These are phyloP conservation scores for Peromyscus nudipes DNA, from an alignment of 2,797 vertebrate species.

Conservation along the genomic window DNA sequence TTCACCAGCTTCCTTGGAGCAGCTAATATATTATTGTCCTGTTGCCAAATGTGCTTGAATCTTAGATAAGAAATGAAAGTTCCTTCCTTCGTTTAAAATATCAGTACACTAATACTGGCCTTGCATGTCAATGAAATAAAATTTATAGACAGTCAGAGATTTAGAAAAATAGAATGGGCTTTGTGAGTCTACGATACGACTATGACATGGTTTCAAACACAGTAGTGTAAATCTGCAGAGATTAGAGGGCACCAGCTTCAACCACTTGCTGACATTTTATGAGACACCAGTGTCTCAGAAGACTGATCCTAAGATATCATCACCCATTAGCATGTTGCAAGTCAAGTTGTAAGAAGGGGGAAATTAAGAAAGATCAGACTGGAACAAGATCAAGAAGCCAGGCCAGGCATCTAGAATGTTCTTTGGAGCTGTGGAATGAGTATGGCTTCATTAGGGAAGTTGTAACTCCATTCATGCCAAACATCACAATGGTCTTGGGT, in stretches of 20 bases:
- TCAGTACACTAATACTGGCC: background rate
- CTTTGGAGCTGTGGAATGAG: background rate
- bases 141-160: background rate
- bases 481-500: background rate
- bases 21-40: background rate
- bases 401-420: background rate
- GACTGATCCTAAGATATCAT: background rate
- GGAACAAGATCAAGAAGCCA: background rate
- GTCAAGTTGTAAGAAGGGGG: background rate
- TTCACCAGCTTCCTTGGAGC: conserved; percentile 31
- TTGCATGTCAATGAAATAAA: conserved; percentile 9
- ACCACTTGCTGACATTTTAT: background rate
- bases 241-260: background rate
- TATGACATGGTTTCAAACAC: background rate
- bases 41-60: background rate
- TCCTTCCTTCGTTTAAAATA: conserved; percentile 44
- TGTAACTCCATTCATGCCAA: fast-evolving
- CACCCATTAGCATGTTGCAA: fast-evolving
- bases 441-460: background rate
- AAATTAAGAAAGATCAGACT: background rate
- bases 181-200: conserved; percentile 7
- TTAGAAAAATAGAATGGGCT: conserved; percentile 5
- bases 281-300: background rate
- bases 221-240: background rate
- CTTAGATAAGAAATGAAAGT: conserved; percentile 28